phyloP scores from a whole-genome alignment of 2,113 vertebrate species.

The Phrynosoma blainvillii region DNA sequence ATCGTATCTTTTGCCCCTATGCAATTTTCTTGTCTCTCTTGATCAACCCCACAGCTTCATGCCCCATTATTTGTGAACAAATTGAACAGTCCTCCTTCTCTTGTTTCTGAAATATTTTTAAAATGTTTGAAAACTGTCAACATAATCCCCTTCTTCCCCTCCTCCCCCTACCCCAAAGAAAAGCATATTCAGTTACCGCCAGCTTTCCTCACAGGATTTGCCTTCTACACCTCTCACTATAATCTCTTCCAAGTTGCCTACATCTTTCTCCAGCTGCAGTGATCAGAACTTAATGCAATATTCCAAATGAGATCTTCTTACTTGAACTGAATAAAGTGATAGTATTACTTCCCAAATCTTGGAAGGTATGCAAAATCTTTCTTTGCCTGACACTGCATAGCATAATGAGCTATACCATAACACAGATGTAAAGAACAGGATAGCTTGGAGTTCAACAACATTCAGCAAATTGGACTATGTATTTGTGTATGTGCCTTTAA shows the following conservation, averaged over 20 bases:
- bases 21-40: neutral
- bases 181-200: neutral
- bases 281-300: neutral
- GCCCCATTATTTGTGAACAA: neutral
- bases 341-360: neutral
- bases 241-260: neutral
- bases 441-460: neutral
- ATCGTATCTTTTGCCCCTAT: neutral
- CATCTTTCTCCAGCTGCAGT: neutral
- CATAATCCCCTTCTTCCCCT: neutral
- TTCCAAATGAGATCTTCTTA: constrained; percentile 5
- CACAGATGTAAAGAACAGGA: neutral
- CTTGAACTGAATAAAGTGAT: neutral
- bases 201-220: neutral
- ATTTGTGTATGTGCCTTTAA: too few species aligned
- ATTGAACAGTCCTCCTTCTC: neutral
- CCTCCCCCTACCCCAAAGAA: neutral
- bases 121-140: neutral
- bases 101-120: neutral
- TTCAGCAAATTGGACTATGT: constrained; percentile 12
- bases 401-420: constrained; percentile 13
- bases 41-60: neutral
- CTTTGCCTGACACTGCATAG: too few species aligned
- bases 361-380: neutral
- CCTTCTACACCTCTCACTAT: neutral